phyloP scores from a whole-genome alignment of 2,888 invertebrate genomes.

The Hemistola chrysoprasaria region DNA sequence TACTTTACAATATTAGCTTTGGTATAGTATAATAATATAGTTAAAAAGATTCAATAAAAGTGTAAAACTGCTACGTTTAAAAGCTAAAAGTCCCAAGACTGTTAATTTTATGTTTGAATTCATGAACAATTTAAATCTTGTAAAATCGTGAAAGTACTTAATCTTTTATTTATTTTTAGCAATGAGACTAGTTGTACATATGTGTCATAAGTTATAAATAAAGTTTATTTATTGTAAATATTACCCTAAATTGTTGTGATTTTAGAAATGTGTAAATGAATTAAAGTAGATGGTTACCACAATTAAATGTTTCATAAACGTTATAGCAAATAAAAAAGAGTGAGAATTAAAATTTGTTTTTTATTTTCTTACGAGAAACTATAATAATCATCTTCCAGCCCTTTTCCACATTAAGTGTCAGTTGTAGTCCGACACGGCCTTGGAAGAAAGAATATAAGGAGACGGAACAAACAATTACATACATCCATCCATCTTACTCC shows the following conservation, averaged over 20 bases:
- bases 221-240: conserved; percentile 73
- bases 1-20: no score
- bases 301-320: conserved; percentile 63
- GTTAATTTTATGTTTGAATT: conserved; percentile 11
- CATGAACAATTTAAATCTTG: conserved; percentile 13
- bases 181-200: conserved; percentile 67
- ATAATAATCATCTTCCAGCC: no score
- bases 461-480: no score
- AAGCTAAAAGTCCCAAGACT: conserved; percentile 9
- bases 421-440: no score
- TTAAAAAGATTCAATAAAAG: no score
- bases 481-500: no score
- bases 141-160: conserved; percentile 13
- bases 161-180: conserved; percentile 20
- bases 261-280: conserved; percentile 53
- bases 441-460: no score
- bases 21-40: no score
- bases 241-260: conserved; percentile 67
- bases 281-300: conserved; percentile 47
- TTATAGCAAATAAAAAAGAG: conserved; percentile 66
- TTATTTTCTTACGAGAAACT: conserved; percentile 24
- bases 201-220: conserved; percentile 47
- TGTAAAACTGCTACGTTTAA: background rate
- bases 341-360: conserved; percentile 48
- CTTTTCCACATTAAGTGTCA: no score